phyloP scores from a whole-genome alignment of 2,113 vertebrate genomes.

The Labrus mixtus region DNA sequence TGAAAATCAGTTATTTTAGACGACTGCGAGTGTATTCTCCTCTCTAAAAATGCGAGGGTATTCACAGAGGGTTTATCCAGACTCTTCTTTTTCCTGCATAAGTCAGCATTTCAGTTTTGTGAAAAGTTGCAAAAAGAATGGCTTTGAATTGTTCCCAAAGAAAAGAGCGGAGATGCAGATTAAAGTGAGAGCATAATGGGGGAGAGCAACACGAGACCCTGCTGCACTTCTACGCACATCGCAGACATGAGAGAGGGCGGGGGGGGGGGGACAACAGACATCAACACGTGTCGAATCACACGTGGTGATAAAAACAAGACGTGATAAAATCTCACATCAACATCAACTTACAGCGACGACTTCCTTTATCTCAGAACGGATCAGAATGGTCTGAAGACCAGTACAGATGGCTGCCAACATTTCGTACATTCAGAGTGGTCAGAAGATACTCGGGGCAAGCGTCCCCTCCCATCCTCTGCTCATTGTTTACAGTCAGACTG shows the following conservation, averaged over 20 bases:
- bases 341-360: neutral
- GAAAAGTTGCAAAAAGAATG: constrained; percentile 4
- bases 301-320: neutral
- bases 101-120: constrained; percentile 21
- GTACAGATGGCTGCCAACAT: neutral
- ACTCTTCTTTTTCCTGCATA: constrained; percentile 11
- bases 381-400: neutral
- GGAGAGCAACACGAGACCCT: constrained; percentile 5
- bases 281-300: neutral
- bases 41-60: constrained; percentile 29
- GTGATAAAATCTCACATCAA: neutral
- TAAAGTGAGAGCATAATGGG: constrained; percentile 15
- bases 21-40: constrained; percentile 1
- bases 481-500: neutral
- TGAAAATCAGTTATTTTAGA: constrained; percentile 33
- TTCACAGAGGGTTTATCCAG: constrained; percentile 24
- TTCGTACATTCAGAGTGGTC: neutral
- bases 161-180: constrained; percentile 33
- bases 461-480: neutral
- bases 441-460: neutral
- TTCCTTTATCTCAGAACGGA: neutral
- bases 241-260: neutral
- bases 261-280: neutral
- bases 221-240: neutral
- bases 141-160: constrained; percentile 38